Percentiles rank a stretch among this genome's conserved stretches.
Evolutionary conservation across 2,113 vertebrate genomes (phyloP).

Genomic region (Phyllostomus hastatus): DNA sequence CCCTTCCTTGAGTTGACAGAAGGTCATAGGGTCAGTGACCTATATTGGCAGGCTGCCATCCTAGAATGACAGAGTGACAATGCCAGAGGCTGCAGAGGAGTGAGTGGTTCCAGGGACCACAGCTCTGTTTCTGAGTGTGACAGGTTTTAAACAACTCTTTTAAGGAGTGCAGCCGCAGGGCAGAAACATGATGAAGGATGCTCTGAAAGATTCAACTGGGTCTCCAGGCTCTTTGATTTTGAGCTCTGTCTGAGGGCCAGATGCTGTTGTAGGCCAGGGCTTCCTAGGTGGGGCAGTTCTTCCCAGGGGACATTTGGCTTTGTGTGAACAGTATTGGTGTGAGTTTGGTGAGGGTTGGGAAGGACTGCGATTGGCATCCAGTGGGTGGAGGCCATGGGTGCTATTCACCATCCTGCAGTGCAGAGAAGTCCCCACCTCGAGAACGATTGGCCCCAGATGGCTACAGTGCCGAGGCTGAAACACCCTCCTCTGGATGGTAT

Average conservation of each 20-base stretch:
- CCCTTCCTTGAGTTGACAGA: neutral
- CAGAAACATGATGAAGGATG: neutral
- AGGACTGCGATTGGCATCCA: neutral
- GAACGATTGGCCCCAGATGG: rapidly evolving
- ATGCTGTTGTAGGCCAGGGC: neutral
- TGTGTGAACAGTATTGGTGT: neutral
- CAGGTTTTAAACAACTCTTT: neutral
- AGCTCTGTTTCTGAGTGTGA: neutral
- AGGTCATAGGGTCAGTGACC: neutral
- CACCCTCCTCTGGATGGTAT: neutral
- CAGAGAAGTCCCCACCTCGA: too few species aligned
- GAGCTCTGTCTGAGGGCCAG: neutral
- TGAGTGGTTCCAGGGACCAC: neutral
- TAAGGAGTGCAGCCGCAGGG: neutral
- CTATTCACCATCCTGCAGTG: neutral
- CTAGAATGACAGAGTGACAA: neutral
- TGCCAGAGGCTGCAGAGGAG: neutral
- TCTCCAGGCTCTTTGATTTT: neutral
- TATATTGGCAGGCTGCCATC: neutral
- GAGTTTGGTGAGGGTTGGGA: neutral
- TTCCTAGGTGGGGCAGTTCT: neutral
- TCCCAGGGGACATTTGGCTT: neutral
- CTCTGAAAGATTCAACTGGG: neutral
- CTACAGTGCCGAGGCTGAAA: neutral
- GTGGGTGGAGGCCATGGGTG: neutral